phyloP scores from a whole-genome alignment of 2,888 invertebrate species.

The Syrphus vitripennis region DNA sequence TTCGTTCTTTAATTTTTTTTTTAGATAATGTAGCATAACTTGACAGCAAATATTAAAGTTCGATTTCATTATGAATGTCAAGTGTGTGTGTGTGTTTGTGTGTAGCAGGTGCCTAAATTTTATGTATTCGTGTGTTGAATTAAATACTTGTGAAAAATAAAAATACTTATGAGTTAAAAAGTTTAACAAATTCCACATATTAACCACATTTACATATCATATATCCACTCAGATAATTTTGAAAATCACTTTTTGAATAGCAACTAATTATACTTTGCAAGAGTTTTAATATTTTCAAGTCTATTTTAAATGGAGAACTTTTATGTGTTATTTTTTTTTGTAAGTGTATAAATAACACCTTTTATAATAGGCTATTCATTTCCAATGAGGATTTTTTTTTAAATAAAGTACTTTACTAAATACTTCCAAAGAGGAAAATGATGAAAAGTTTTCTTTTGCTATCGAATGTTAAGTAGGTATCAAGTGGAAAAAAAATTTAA shows the following conservation, averaged over 20 bases:
- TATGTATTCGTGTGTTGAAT: not conserved
- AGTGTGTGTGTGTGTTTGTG: not conserved
- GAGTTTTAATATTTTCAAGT: not conserved
- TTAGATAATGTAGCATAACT: not conserved
- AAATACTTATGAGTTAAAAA: not conserved
- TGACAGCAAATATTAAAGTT: constrained; percentile 18
- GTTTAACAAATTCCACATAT: constrained; percentile 1
- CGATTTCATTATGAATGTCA: not conserved
- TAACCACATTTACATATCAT: not conserved
- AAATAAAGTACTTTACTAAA: not conserved
- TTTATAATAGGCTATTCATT: not conserved
- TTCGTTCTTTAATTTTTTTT: not conserved
- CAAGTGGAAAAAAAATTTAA: no score
- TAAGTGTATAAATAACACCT: not conserved
- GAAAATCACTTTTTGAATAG: not conserved
- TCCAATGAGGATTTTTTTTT: not conserved
- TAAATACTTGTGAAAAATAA: not conserved
- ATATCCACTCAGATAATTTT: not conserved
- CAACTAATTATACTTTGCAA: constrained; percentile 8
- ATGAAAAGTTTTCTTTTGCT: not conserved
- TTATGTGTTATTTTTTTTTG: no score
- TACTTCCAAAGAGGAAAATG: not conserved
- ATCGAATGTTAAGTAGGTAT: not conserved
- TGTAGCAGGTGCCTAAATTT: not conserved
- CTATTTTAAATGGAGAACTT: not conserved